Base-by-base conservation (phyloP, 1,140 invertebrate species). In the Heterodera schachtii region DNA sequence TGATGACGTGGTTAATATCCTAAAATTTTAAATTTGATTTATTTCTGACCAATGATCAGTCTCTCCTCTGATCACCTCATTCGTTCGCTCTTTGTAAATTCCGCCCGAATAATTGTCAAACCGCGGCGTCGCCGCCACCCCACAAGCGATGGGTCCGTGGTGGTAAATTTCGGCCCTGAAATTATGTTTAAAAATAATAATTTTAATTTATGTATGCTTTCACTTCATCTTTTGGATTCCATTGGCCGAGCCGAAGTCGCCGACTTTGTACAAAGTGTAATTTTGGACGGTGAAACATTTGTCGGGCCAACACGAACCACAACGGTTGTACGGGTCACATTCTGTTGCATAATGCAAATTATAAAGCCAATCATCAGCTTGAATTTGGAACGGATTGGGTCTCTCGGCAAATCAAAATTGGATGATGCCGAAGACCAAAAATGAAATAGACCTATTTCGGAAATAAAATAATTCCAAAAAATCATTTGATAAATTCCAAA, bases 221-320 rank as follows among this genome's bases (percentile, higher is more conserved):
- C n/a, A 78, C 77, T 91, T 92, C 91, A 92, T 92, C 31, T 91
- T 90, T 19, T 90, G 89, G 47, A 91, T 78, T 1, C 92, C 92
- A 83, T 69, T 69, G 6, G 92, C 87, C 6, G 80, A 71, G 7
- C 91, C 91, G 83, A 90, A 92, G 80, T 92, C 91, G 19, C 86
- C 88, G 16, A 92, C 91, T 83, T 91, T 91, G 89, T 91, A 92
- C n/a, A 87, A 71, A n/a, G 90, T 92, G 84, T 91, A 92, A 77
- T 91, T 91, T 47, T 83, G 77, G 7, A 92, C 78, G 9, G 85
- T 73, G 64, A 86, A 84, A 81, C 92, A 92, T 46, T 69, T 41
- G 31, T 87, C 90, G 52, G 89, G 87, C 70, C 87, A 88, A 85
- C 92, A 92, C 5, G 91, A 91, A n/a, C 91, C 91, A 85, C 92